phyloP scores from a whole-genome alignment of 2,797 vertebrate species.

The Sebastes itinus region DNA sequence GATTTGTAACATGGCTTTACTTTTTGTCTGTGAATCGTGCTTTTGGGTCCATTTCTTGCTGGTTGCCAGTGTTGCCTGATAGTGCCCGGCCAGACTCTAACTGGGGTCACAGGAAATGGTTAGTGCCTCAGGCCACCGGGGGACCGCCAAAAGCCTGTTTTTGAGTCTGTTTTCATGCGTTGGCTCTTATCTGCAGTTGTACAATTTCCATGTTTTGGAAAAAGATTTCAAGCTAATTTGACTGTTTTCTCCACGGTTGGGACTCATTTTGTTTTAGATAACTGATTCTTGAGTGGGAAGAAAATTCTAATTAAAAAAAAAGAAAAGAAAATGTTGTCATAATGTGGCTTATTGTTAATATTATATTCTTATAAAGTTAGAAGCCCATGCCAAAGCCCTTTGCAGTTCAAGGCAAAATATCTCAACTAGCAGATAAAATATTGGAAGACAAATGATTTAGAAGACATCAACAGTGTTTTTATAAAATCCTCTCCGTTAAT shows the following conservation, averaged over 20 bases:
- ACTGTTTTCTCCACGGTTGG: not conserved
- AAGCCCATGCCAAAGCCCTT: not conserved
- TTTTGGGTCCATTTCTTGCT: not conserved
- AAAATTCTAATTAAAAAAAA: not conserved
- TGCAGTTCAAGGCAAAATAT: not conserved
- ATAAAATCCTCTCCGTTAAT: not conserved
- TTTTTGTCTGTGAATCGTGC: not conserved
- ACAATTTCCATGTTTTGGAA: not conserved
- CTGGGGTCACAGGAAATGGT: not conserved
- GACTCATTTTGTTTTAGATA: not conserved
- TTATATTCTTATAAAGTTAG: not conserved
- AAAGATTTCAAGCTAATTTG: not conserved
- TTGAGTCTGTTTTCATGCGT: not conserved
- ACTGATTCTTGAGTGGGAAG: not conserved
- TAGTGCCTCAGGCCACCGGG: not conserved
- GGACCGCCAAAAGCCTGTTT: not conserved
- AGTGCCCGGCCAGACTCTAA: not conserved
- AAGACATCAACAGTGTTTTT: not conserved
- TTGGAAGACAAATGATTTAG: not conserved
- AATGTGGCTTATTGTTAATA: not conserved
- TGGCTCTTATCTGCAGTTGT: not conserved
- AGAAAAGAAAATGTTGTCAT: no score
- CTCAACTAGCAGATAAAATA: not conserved
- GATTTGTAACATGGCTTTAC: rapidly evolving
- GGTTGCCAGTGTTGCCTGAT: not conserved